Percentiles rank a stretch among this genome's conserved stretches.
phyloP scores from a whole-genome alignment of 2,113 vertebrate species.

The Channa maculata region DNA sequence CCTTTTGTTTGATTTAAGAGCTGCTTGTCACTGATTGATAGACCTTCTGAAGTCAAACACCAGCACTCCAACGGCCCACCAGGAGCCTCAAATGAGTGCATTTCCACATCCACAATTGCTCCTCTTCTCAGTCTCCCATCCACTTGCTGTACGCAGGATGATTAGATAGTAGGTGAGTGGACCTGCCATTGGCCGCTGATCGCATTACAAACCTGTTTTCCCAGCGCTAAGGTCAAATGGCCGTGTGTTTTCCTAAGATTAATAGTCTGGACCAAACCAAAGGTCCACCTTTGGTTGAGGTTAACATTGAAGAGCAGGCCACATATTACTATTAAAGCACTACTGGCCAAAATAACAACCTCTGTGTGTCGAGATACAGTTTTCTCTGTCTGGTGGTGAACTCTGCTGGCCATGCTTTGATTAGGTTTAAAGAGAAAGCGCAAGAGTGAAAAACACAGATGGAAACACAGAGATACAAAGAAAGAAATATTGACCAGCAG shows the following conservation, averaged over 20 bases:
- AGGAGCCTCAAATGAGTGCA: constrained; percentile 26
- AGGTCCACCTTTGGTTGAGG: constrained; percentile 54
- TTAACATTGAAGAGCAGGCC: constrained; percentile 50
- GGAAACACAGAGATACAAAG: constrained; percentile 49
- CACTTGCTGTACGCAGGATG: constrained; percentile 65
- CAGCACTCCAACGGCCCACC: not conserved
- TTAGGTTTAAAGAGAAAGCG: constrained; percentile 22
- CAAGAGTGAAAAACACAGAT: constrained; percentile 30
- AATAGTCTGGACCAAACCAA: constrained; percentile 39
- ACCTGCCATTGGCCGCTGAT: constrained; percentile 62
- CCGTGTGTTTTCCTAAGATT: constrained; percentile 50
- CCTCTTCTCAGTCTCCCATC: constrained; percentile 45
- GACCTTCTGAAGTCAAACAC: constrained; percentile 32
- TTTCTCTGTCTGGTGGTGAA: constrained; percentile 62
- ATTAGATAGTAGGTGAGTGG: constrained; percentile 66
- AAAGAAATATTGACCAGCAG: constrained; percentile 57
- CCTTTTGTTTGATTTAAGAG: not conserved
- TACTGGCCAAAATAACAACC: constrained; percentile 54
- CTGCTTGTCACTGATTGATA: constrained; percentile 22
- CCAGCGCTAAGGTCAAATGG: constrained; percentile 67
- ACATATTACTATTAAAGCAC: constrained; percentile 57
- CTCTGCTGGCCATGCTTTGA: constrained; percentile 35
- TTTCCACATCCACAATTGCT: constrained; percentile 23
- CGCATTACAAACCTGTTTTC: constrained; percentile 73
- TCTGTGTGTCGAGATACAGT: constrained; percentile 45